Conservation (phyloP, 2,797 vertebrate species). For the Onychomys torridus region DNA sequence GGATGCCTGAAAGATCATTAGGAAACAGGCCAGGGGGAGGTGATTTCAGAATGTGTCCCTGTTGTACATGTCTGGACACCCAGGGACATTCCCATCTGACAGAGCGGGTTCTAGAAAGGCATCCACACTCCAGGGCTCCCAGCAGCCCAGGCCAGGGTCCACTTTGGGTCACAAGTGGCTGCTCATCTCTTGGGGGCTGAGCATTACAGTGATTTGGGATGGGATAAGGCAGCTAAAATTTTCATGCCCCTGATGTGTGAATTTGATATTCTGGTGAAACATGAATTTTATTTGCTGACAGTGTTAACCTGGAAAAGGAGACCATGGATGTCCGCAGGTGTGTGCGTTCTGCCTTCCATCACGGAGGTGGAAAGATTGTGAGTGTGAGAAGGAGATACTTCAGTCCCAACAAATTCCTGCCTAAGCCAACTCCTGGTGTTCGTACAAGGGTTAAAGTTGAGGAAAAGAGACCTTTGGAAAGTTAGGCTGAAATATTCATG, state of each 20-base stretch:
- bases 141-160: background rate
- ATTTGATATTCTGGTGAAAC: slow-evolving; percentile 60
- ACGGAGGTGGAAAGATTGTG: background rate
- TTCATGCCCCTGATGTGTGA: background rate
- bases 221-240: background rate
- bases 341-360: slow-evolving; percentile 4
- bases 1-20: background rate
- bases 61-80: background rate
- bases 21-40: slow-evolving; percentile 50
- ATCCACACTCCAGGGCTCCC: background rate
- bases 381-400: background rate
- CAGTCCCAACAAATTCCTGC: background rate
- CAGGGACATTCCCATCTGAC: background rate
- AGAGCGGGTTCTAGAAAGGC: background rate
- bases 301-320: background rate
- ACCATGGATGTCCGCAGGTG: background rate
- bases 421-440: slow-evolving; percentile 3
- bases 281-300: slow-evolving; percentile 31
- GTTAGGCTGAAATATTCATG: slow-evolving; percentile 12
- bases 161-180: background rate
- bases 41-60: background rate
- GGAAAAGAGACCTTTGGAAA: slow-evolving; percentile 39
- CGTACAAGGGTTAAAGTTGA: slow-evolving; percentile 24
- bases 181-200: background rate
- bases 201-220: background rate